phyloP scores from a whole-genome alignment of 1,140 invertebrate genomes.

The Brachionus sp. region DNA sequence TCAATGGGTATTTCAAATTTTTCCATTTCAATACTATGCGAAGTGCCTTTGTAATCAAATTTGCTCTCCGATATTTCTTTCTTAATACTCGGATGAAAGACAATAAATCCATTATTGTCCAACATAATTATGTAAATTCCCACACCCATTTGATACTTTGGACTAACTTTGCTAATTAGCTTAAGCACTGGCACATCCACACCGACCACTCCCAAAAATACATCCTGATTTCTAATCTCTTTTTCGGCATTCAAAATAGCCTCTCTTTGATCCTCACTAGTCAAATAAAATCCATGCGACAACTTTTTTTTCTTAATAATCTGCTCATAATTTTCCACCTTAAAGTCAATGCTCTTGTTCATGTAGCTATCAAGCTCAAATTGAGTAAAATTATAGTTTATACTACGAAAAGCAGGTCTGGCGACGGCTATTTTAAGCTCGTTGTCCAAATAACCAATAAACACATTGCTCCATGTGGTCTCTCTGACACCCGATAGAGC shows the following conservation, averaged over 20 bases:
- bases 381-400: neutral
- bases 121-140: slow-evolving; percentile 32
- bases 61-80: slow-evolving; percentile 10
- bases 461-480: slow-evolving; percentile 46
- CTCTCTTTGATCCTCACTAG: neutral
- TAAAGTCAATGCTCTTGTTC: slow-evolving; percentile 33
- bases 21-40: slow-evolving; percentile 38
- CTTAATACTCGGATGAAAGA: slow-evolving; percentile 45
- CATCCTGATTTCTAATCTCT: neutral
- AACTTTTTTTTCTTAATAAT: slow-evolving; percentile 34
- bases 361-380: neutral
- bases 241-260: slow-evolving; percentile 6
- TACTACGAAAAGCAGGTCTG: neutral
- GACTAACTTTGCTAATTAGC: slow-evolving; percentile 1
- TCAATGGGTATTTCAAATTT: slow-evolving; percentile 40
- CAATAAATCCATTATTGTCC: slow-evolving; percentile 42
- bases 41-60: slow-evolving; percentile 40
- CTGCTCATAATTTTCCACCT: neutral
- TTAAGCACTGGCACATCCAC: slow-evolving; percentile 44
- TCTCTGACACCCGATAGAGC: neutral
- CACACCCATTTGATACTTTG: slow-evolving; percentile 43
- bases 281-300: slow-evolving; percentile 17
- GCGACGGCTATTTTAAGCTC: slow-evolving; percentile 44
- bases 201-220: slow-evolving; percentile 36
- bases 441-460: slow-evolving; percentile 44